Base-by-base conservation (phyloP, 2,888 invertebrate species). In the Halictus ligatus region DNA sequence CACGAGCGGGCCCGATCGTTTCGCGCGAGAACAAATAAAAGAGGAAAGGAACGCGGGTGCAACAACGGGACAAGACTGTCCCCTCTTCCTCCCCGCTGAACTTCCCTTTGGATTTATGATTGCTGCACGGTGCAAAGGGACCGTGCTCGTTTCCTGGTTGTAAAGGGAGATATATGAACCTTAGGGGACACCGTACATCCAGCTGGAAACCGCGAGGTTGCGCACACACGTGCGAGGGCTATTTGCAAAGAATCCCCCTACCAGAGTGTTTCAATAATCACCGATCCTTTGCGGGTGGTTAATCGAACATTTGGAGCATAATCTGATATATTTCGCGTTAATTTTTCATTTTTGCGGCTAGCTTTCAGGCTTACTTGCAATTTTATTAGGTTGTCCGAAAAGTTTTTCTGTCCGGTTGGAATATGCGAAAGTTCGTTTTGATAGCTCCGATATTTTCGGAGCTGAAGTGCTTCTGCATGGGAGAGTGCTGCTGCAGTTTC, bases 141-240 rank as follows among this genome's bases (percentile, higher is more conserved):
- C 86, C 84, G 83, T 82, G 75, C 79, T 71, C 88, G 87, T 84
- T 92, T 92, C 92, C 90, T 89, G 92, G 90, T 91, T 91, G 88
- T 91, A 91, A 92, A 88, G 86, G 88, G 86, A 91, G 91, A 92
- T 91, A 90, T 89, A 92, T 92, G 88, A 87, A 91, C 85, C 91
- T 90, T 89, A 89, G 86, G 90, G 89, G 89, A 90, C 76, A 86
- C 69, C 85, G 87, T 90, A 88, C 91, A 84, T 91, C 88, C 89
- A 91, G 81, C 82, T 74, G 78, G 78, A 81, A 88, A 86, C 77
- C 80, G 64, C 69, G 60, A 46, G 58, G 73, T 18, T 12, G n/a
- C 64, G 40, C 58, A 2, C 54, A 35, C 48, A 21, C 54, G 29
- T 75, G 75, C 35, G 21, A 10, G 6, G 35, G 13, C n/a, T 15